Percentiles rank a stretch among this genome's conserved stretches.
Conservation (phyloP, 2,797 vertebrate genomes). For the Typhlichthys subterraneus region DNA sequence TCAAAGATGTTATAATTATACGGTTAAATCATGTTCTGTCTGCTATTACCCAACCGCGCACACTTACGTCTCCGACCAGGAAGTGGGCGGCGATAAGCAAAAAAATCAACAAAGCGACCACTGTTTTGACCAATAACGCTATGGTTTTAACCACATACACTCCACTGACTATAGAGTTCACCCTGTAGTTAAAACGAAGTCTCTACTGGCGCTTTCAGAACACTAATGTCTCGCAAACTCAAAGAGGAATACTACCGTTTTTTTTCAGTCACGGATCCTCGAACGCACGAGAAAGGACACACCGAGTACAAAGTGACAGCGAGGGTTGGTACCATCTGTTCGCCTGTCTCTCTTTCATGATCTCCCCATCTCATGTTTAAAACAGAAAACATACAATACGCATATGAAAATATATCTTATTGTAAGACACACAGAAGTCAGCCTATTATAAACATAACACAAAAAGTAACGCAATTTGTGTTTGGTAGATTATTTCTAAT, state of each 20-base stretch:
- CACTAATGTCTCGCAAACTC: slow-evolving; percentile 82
- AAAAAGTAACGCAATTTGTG: too few species aligned
- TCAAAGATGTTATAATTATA: too few species aligned
- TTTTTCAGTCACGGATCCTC: slow-evolving; percentile 84
- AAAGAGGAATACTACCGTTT: slow-evolving; percentile 86
- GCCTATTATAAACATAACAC: too few species aligned
- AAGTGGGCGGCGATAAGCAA: slow-evolving; percentile 32
- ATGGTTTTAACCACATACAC: too few species aligned
- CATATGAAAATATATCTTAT: not conserved
- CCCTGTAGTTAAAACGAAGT: too few species aligned
- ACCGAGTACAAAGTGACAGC: slow-evolving; percentile 91
- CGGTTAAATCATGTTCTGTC: too few species aligned
- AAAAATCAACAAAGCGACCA: slow-evolving; percentile 35
- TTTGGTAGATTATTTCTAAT: too few species aligned
- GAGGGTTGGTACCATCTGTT: slow-evolving; percentile 74
- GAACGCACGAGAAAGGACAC: slow-evolving; percentile 88
- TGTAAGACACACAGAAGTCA: too few species aligned
- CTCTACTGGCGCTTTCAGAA: not conserved
- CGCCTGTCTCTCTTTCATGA: not conserved
- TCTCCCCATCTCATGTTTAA: not conserved
- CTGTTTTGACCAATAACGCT: too few species aligned
- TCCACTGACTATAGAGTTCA: too few species aligned
- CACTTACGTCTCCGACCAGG: slow-evolving; percentile 49
- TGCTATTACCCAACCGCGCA: not conserved
- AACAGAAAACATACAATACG: too few species aligned